Conservation (phyloP, 1,140 invertebrate genomes). For the Ceratina japonica region DNA sequence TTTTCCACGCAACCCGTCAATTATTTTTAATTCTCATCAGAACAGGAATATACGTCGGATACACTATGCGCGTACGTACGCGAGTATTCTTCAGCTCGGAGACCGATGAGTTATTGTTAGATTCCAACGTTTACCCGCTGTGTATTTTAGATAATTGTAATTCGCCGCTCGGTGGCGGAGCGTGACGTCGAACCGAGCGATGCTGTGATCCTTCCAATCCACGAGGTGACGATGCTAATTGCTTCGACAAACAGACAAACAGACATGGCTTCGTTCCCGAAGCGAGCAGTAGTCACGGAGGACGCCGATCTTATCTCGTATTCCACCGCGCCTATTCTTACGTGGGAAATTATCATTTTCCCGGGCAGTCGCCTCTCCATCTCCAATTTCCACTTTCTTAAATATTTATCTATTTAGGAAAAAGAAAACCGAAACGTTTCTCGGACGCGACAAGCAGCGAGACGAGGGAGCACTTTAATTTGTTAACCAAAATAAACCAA, state of each 20-base stretch:
- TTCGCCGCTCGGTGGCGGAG: constrained; percentile 58
- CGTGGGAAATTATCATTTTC: constrained; percentile 1
- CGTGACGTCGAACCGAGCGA: constrained; percentile 55
- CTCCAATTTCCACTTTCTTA: constrained; percentile 15
- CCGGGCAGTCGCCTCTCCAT: not conserved
- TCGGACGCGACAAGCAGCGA: not conserved
- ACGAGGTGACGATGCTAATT: constrained; percentile 60
- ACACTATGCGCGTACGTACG: not conserved
- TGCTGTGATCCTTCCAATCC: constrained; percentile 62
- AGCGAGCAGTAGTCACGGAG: constrained; percentile 32
- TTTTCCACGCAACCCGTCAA: not conserved
- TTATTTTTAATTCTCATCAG: not conserved
- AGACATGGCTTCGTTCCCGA: constrained; percentile 61
- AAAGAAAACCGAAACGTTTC: constrained; percentile 37
- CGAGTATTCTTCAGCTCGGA: not conserved
- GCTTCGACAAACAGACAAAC: constrained; percentile 68
- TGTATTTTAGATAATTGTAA: constrained; percentile 67
- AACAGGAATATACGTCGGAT: not conserved
- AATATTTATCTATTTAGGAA: constrained; percentile 40
- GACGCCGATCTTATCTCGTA: constrained; percentile 40
- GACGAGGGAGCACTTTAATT: constrained; percentile 61
- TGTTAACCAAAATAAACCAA: constrained; percentile 70
- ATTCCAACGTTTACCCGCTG: constrained; percentile 31
- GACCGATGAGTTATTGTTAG: constrained; percentile 41
- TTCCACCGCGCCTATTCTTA: not conserved